These are phyloP conservation scores for Halichondria panicea DNA, from an alignment of 37 sponge, comb jelly and placozoan genomes.

Conservation along the genomic window DNA sequence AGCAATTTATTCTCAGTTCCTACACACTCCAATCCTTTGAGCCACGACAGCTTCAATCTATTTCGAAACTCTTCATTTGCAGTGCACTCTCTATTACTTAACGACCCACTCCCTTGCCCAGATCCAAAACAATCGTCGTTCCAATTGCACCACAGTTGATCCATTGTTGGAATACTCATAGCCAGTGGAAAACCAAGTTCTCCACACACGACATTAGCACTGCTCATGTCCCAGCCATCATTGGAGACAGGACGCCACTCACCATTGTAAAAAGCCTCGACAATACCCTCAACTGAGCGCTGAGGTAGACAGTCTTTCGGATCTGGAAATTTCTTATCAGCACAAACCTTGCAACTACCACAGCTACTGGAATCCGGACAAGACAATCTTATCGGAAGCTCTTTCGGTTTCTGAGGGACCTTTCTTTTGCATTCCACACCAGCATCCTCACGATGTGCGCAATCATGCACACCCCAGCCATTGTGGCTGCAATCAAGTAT, in stretches of 20 bases:
- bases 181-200: slow-evolving; percentile 72
- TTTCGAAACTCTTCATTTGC: slow-evolving; percentile 6
- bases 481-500: slow-evolving; percentile 63
- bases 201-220: slow-evolving; percentile 55
- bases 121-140: neutral
- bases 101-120: too few species aligned
- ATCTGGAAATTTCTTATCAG: slow-evolving; percentile 2
- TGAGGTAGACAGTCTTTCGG: slow-evolving; percentile 26
- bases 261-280: slow-evolving; percentile 20
- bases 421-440: slow-evolving; percentile 54
- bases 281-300: slow-evolving; percentile 51
- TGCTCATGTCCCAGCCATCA: slow-evolving; percentile 28
- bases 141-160: slow-evolving; percentile 38
- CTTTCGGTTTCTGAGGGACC: slow-evolving; percentile 1
- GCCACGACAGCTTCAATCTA: neutral
- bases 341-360: slow-evolving; percentile 44
- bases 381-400: slow-evolving; percentile 36
- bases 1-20: slow-evolving; percentile 43
- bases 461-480: slow-evolving; percentile 56
- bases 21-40: slow-evolving; percentile 34
- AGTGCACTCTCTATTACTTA: too few species aligned
- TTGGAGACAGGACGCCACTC: slow-evolving; percentile 56
- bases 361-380: slow-evolving; percentile 25
- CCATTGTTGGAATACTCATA: slow-evolving; percentile 6
- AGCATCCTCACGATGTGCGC: slow-evolving; percentile 58